These are phyloP conservation scores for Dendrocincla fuliginosa DNA, from an alignment of 2,797 vertebrate genomes.

Conservation along the genomic window DNA sequence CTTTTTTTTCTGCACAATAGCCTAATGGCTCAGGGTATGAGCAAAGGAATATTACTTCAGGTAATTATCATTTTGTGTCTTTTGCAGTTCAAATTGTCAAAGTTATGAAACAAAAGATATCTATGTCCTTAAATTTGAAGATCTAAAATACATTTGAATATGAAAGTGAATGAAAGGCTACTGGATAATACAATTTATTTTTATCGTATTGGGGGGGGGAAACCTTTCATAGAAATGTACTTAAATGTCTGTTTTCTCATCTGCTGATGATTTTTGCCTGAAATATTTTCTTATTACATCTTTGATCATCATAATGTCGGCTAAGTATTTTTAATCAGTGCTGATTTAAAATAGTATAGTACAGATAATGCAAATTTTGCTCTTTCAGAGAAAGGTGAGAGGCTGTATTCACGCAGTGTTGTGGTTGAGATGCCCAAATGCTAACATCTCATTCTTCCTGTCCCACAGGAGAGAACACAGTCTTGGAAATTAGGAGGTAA, in stretches of 20 bases:
- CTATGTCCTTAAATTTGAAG: not conserved
- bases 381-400: not conserved
- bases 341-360: not conserved
- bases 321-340: not conserved
- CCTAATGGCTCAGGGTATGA: not conserved
- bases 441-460: not conserved
- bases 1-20: not conserved
- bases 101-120: not conserved
- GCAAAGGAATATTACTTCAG: not conserved
- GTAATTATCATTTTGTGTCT: not conserved
- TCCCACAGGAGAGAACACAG: rapidly evolving
- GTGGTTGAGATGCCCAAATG: rapidly evolving
- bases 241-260: not conserved
- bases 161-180: not conserved
- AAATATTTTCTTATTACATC: not conserved
- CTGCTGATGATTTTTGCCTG: not conserved
- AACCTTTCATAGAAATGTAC: not conserved
- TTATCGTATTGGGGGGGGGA: not conserved
- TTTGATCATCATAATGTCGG: not conserved
- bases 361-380: not conserved
- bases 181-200: not conserved
- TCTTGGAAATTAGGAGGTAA: not conserved
- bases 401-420: not conserved
- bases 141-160: not conserved
- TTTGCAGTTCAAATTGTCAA: not conserved